Evolutionary conservation across 2,888 invertebrate genomes (phyloP), one percentile per base, ranked within the genome.

Genomic region (Phoronis australis): DNA sequence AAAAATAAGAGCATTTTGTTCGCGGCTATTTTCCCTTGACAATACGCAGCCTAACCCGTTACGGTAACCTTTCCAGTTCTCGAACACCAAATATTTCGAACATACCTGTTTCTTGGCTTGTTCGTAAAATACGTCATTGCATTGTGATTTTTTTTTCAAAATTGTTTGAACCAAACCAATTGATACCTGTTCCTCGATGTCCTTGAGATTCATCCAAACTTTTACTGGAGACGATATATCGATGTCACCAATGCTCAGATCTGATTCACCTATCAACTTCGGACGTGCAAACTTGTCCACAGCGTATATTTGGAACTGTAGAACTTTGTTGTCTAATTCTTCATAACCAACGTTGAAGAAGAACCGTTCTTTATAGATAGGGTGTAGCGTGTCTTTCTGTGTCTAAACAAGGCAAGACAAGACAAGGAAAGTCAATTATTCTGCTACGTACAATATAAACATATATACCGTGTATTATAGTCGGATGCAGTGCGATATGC

Each of bases 281-380:
- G 73, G 72, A 2, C 74, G 54, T 24, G 72, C 72, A 49, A 71
- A 81, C 54, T 84, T 82, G 66, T 84, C 84, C 25, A 81, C 81
- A 59, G 83, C 81, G 68, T 84, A 86, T 47, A 87, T 80, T 68
- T 86, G 85, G 72, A 87, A 85, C 72, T 83, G 82, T 15, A 87
- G 75, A 1, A 83, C 81, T 56, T 84, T 62, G 38, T 80, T 79
- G 21, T 80, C 78, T 45, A 84, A 79, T 54, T 84, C 83, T 38
- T 81, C 79, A 37, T 82, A 78, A 54, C 83, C 84, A 57, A 87
- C 75, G 25, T 78, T 79, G 55, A 82, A 88, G 57, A 85, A 79
- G 70, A 88, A 87, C 51, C 86, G 83, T 69, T 89, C 88, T 66
- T 88, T 87, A 74, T 85, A 89, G 52, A 85, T 83, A 0, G 88